Base-by-base conservation (phyloP, 2,888 invertebrate genomes). In the Trissolcus brochymenae region DNA sequence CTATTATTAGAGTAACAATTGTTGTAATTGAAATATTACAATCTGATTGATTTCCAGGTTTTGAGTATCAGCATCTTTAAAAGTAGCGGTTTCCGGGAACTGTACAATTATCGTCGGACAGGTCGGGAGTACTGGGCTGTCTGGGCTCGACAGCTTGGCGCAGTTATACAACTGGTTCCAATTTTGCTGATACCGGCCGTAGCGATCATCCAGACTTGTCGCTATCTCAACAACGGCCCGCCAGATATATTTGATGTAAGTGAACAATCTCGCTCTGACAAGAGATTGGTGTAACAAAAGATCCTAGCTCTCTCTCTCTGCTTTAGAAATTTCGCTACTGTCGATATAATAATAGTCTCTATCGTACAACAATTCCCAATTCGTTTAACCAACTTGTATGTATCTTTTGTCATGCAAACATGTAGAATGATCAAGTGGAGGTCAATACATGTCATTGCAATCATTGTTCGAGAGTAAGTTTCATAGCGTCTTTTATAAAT, bases 241-340 rank as follows among this genome's bases (percentile, higher is more conserved):
- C 92, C 94, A 0, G 96, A 96, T 89, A 94, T 96, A 84, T 92
- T 96, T 67, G 96, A 96, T 87, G 96, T 96, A 90, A 92, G 93
- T 90, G 2, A 11, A 68, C 16, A 16, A 25, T n/a, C 17, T 7
- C 11, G 9, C 9, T 49, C 25, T 50, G 40, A 43, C 41, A 25
- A n/a, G n/a, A n/a, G 14, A 53, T 51, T 14, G 9, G 11, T 13
- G 7, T 43, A 17, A 57, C 40, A 43, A 11, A n/a, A 46, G 19
- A 16, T 43, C 41, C 11, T 25, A 6, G 40, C 7, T 51, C n/a
- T 17, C 19, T 17, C 19, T 41, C 35, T 25, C 35, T 16, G 70
- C 70, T 65, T 70, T 60, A 70, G 75, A 64, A 51, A 68, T 76
- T 76, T 76, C 73, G 70, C 75, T 76, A 68, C 29, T 46, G 53